A percentile compares a stretch with the other conserved stretches of the same genome.
phyloP scores from a whole-genome alignment of 2,113 vertebrate species.

The Micronisus gabar region DNA sequence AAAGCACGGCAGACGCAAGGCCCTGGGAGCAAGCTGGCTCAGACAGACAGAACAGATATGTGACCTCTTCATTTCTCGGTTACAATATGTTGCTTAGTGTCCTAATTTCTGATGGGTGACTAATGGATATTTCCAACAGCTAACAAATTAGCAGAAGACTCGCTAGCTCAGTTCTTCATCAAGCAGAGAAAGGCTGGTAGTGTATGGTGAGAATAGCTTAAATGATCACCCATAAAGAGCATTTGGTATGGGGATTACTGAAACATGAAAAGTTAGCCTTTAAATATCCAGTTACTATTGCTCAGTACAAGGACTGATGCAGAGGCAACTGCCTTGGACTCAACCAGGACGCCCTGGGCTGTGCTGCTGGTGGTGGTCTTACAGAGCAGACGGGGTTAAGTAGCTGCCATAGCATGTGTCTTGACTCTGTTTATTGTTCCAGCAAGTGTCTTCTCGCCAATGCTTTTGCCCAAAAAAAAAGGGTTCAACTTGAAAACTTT shows the following conservation, averaged over 20 bases:
- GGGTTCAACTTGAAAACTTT: neutral
- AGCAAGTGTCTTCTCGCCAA: too few relatives aligned
- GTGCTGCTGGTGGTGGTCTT: neutral
- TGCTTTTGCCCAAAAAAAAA: neutral
- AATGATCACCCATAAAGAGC: neutral
- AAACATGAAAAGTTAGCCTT: neutral
- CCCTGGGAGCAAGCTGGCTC: neutral
- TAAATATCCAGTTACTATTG: neutral
- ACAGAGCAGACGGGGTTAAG: neutral
- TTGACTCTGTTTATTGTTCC: neutral
- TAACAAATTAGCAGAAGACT: neutral
- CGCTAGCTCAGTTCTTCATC: neutral
- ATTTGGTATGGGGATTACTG: neutral
- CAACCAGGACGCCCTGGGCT: neutral
- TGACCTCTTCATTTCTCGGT: neutral
- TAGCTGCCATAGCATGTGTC: neutral
- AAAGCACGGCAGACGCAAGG: neutral
- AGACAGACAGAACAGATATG: rapidly evolving
- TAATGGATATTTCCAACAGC: neutral
- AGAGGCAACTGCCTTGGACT: neutral
- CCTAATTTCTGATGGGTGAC: neutral
- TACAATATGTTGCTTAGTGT: neutral
- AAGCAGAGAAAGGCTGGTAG: neutral
- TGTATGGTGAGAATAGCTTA: neutral
- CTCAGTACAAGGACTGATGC: neutral